These are phyloP conservation scores for Hydropsyche tenuis DNA, from an alignment of 1,140 invertebrate species.

Conservation along the genomic window DNA sequence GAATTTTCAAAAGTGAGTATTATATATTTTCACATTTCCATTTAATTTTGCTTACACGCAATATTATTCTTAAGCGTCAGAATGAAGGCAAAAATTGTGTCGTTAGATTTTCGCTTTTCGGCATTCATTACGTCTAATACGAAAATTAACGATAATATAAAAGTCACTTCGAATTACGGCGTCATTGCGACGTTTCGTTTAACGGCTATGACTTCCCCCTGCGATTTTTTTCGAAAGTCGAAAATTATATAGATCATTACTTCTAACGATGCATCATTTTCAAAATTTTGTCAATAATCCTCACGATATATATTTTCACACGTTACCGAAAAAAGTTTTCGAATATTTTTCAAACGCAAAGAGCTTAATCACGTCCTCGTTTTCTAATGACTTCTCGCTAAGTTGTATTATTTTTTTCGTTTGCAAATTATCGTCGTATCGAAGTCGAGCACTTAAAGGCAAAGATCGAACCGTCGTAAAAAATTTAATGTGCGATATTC, in stretches of 20 bases:
- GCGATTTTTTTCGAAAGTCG: constrained; percentile 22
- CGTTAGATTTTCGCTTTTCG: constrained; percentile 5
- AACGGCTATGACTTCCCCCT: constrained; percentile 5
- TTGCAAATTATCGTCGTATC: constrained; percentile 16
- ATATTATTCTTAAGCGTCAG: no score
- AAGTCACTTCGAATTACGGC: constrained; percentile 20
- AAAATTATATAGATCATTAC: constrained; percentile 37
- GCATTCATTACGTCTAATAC: constrained; percentile 19
- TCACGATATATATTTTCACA: no score
- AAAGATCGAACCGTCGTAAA: constrained; percentile 25
- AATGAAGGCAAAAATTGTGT: neutral
- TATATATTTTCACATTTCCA: no score
- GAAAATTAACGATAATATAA: constrained; percentile 23
- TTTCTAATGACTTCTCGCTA: neutral
- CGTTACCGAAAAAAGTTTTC: neutral
- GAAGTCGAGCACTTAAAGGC: constrained; percentile 16
- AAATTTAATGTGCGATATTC: constrained; percentile 21
- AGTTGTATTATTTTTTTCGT: neutral
- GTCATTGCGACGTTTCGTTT: neutral
- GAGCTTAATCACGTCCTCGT: neutral
- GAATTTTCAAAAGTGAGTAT: no score
- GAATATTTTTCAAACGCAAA: neutral
- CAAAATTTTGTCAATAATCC: neutral
- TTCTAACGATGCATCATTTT: constrained; percentile 27
- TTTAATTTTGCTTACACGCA: no score